Evolutionary conservation across 2,888 invertebrate species (phyloP), one percentile per base, ranked within the genome.

Genomic region (Tuta absoluta): DNA sequence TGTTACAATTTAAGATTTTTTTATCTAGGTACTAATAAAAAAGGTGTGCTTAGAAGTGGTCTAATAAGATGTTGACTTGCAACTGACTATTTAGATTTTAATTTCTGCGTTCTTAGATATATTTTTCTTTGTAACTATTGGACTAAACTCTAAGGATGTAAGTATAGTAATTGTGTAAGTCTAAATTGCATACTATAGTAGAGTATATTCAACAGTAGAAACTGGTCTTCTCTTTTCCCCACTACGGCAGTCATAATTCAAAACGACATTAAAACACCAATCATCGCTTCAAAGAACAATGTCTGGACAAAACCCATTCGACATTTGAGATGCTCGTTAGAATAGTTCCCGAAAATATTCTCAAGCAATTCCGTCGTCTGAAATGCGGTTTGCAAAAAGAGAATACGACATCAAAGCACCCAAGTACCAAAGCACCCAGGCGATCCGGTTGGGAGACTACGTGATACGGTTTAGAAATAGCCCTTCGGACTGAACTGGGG

Each of bases 351-450:
- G 87, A 91, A 89, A 91, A 85, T 79, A 87, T 91, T 87, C 81
- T 76, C 82, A 73, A 72, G 69, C 78, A 79, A 81, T 83, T 80
- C 75, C 67, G 67, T 67, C 71, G 69, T 67, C 81, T 85, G 87
- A 89, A 87, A 89, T 88, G 87, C 73, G 81, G 82, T 81, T 86
- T 77, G 89, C 90, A 91, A 91, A 91, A 91, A 91, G 89, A 89
- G 84, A 83, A 89, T 81, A 81, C 77, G 80, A 91, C 89, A 89
- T 91, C 90, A 91, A 91, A 90, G 91, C 85, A 80, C 80, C 78
- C 81, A 77, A 79, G 80, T 86, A 28, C 28, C 90, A 91, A 91
- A 90, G 91, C 85, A 80, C 80, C 78, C 81, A 77, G 80, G 80
- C 86, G 84, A 87, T 85, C 82, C 82, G 84, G 85, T 80, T 77